Percentiles rank a stretch among this genome's conserved stretches.
Evolutionary conservation across 1,140 invertebrate genomes (phyloP).

Genomic region (Leptinotarsa undecemlineata): DNA sequence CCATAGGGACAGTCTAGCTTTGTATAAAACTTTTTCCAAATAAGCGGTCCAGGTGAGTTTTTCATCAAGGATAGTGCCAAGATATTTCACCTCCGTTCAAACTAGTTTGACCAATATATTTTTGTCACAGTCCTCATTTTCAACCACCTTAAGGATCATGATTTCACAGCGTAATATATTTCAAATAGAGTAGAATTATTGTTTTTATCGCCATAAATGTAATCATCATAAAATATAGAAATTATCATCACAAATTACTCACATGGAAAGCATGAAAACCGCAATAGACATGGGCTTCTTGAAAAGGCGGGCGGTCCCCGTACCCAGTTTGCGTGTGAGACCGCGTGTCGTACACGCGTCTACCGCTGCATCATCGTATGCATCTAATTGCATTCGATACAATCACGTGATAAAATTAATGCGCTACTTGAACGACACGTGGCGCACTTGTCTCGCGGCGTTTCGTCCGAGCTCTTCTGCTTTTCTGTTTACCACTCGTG

Average conservation of each 20-base stretch:
- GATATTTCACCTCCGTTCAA: too few species aligned
- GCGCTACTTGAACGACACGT: conserved; percentile 45
- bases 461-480: neutral
- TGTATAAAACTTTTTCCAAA: too few species aligned
- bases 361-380: conserved; percentile 35
- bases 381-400: conserved; percentile 44
- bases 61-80: too few species aligned
- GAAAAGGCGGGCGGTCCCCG: neutral
- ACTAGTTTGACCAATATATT: too few species aligned
- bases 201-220: too few species aligned
- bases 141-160: too few species aligned
- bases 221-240: too few species aligned
- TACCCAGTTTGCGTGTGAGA: conserved; percentile 7
- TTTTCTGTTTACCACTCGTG: conserved; percentile 8
- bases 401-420: conserved; percentile 48
- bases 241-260: neutral
- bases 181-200: too few species aligned
- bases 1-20: too few species aligned
- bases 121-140: too few species aligned
- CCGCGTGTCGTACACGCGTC: conserved; percentile 34
- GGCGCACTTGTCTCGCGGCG: conserved; percentile 20
- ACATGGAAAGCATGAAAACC: neutral
- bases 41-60: too few species aligned
- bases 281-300: neutral
- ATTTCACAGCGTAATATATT: too few species aligned